phyloP scores from a whole-genome alignment of 1,140 invertebrate genomes.

The Neuroterus valhalla region DNA sequence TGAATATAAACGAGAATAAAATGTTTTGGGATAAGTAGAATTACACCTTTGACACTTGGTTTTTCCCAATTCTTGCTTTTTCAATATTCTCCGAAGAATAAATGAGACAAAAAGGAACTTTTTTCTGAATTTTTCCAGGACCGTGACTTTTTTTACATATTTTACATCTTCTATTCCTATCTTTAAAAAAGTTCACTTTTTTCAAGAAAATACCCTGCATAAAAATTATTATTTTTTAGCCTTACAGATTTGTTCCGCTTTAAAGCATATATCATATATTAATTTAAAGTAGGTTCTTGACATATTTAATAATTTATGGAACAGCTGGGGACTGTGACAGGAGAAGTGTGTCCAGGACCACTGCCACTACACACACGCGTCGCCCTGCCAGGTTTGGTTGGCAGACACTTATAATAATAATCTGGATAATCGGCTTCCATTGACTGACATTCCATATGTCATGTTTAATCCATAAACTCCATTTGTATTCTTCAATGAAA shows the following conservation, averaged over 20 bases:
- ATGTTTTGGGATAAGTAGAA: too few relatives aligned
- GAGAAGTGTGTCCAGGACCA: constrained; percentile 70
- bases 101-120: too few relatives aligned
- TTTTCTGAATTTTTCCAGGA: neutral
- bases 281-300: constrained; percentile 59
- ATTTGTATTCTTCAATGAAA: neutral
- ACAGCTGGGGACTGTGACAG: constrained; percentile 69
- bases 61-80: too few relatives aligned
- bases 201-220: constrained; percentile 43
- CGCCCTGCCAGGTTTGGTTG: constrained; percentile 68
- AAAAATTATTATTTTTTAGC: neutral
- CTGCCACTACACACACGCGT: constrained; percentile 67
- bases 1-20: too few relatives aligned
- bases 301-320: constrained; percentile 68
- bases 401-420: constrained; percentile 64
- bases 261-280: constrained; percentile 45
- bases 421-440: constrained; percentile 2
- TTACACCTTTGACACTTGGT: too few relatives aligned
- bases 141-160: too few relatives aligned
- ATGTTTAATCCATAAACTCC: neutral
- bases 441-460: neutral
- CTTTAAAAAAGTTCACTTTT: too few relatives aligned
- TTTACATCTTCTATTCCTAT: too few relatives aligned
- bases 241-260: constrained; percentile 30
- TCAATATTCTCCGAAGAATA: too few relatives aligned